A percentile compares a stretch with the other conserved stretches of the same genome.
These are phyloP conservation scores for Vultur gryphus DNA, from an alignment of 2,797 vertebrate genomes.

Conservation along the genomic window DNA sequence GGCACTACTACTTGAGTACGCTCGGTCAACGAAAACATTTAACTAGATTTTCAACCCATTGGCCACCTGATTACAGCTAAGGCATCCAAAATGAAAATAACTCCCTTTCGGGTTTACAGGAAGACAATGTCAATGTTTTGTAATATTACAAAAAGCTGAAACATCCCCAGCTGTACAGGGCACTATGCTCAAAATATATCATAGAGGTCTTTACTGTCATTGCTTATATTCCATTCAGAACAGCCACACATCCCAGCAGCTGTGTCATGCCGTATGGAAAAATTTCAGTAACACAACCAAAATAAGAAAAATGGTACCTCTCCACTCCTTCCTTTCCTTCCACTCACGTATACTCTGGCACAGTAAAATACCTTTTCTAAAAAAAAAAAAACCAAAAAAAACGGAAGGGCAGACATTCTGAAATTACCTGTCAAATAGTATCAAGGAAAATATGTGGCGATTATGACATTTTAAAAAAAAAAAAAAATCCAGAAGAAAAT, in stretches of 20 bases:
- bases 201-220: neutral
- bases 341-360: neutral
- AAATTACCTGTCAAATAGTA: neutral
- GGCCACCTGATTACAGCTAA: neutral
- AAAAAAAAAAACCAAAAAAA: neutral
- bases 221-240: neutral
- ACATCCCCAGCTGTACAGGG: neutral
- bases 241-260: neutral
- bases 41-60: neutral
- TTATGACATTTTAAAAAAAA: neutral
- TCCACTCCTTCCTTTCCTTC: neutral
- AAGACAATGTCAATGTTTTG: neutral
- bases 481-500: neutral
- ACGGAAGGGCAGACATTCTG: neutral
- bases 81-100: neutral
- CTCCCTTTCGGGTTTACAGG: neutral
- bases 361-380: neutral
- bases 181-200: neutral
- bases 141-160: neutral
- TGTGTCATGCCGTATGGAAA: neutral
- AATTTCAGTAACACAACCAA: neutral
- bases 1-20: neutral
- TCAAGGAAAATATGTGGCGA: neutral
- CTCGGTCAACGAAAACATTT: neutral
- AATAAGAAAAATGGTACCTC: neutral